phyloP scores from a whole-genome alignment of 2,888 invertebrate species.

The Oligia strigilis region DNA sequence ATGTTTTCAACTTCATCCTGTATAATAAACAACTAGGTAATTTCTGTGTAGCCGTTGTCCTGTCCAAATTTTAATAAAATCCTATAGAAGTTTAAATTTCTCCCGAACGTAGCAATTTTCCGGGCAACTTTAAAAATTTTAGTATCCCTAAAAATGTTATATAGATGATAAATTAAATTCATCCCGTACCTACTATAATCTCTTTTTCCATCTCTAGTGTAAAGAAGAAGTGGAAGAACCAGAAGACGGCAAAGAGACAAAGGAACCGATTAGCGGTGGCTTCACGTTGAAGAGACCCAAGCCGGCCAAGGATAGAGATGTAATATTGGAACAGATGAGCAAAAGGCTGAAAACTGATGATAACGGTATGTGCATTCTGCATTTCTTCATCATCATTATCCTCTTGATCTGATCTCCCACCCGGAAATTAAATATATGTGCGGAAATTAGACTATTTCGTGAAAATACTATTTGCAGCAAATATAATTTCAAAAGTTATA shows the following conservation, averaged over 20 bases:
- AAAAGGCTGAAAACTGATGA: constrained; percentile 99
- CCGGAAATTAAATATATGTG: too few relatives aligned
- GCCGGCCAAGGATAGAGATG: constrained; percentile 93
- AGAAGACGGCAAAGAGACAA: constrained; percentile 92
- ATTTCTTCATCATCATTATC: background rate
- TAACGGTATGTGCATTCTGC: constrained; percentile 92
- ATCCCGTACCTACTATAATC: background rate
- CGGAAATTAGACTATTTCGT: background rate
- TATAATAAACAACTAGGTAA: background rate
- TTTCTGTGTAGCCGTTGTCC: background rate
- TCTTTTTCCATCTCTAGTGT: constrained; percentile 63
- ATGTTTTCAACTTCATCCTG: too few relatives aligned
- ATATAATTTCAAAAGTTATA: background rate
- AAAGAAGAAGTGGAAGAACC: constrained; percentile 68
- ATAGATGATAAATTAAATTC: background rate
- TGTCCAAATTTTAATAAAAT: background rate
- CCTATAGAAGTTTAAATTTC: background rate
- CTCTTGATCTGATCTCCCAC: background rate
- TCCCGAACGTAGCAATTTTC: background rate
- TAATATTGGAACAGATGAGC: constrained; percentile 98
- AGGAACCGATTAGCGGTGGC: constrained; percentile 93
- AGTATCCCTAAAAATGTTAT: background rate
- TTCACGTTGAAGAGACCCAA: constrained; percentile 94
- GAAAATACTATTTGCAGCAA: too few relatives aligned
- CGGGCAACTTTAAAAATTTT: background rate